phyloP scores from a whole-genome alignment of 2,113 vertebrate species.

The Himantopus leucocephalus region DNA sequence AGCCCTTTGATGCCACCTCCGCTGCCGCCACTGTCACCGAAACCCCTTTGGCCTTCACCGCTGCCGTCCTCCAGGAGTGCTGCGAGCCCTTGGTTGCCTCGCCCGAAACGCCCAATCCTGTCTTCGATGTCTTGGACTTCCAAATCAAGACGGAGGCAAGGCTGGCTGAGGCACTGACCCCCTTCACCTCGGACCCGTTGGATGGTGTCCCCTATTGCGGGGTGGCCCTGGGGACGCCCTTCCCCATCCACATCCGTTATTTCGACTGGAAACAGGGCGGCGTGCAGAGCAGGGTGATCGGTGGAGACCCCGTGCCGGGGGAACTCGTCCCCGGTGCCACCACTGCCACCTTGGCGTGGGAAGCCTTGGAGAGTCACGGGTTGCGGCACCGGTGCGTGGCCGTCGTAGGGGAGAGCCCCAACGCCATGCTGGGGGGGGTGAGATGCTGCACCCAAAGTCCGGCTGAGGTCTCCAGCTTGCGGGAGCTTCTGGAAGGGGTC shows the following conservation, averaged over 20 bases:
- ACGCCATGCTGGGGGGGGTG: not conserved
- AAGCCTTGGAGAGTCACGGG: not conserved
- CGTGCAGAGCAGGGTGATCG: not conserved
- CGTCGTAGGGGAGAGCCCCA: not conserved
- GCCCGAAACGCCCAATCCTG: not conserved
- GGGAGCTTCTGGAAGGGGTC: not conserved
- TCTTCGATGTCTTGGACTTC: not conserved
- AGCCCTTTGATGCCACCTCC: no score
- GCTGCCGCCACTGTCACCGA: not conserved
- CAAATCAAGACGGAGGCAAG: not conserved
- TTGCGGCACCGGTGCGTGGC: not conserved
- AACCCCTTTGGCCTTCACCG: not conserved
- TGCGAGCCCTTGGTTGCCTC: not conserved
- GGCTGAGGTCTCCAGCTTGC: not conserved
- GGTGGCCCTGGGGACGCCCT: not conserved
- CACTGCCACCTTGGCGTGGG: accelerated
- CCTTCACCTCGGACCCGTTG: not conserved
- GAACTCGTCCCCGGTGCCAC: not conserved
- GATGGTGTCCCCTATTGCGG: not conserved
- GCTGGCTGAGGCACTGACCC: not conserved
- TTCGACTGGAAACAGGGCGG: not conserved
- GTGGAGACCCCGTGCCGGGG: not conserved
- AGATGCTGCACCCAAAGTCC: not conserved
- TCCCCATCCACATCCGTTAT: not conserved
- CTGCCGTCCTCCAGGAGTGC: not conserved